Base-by-base conservation (phyloP, 2,113 vertebrate genomes). In the Limnothrissa miodon region DNA sequence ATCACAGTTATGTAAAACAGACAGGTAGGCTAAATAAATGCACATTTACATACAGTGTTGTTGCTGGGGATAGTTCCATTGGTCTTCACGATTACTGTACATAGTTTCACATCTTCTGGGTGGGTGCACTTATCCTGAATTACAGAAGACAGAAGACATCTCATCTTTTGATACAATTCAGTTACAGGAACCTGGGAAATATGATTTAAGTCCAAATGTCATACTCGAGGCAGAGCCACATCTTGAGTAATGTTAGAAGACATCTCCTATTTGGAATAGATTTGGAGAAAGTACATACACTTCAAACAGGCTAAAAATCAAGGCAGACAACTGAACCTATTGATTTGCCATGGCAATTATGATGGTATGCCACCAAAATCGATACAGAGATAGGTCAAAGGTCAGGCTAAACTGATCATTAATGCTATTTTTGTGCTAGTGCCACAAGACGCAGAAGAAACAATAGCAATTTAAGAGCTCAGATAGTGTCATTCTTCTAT, bases 31-130 rank as follows among this genome's bases (percentile, higher is more conserved):
- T 78, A 5, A 79, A 48, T 82, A 19, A 48, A 79, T 17, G 79
- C 85, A 82, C 62, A 15, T 92, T 83, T 74, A 92, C 97, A 92
- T 92, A 99, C 97, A 96, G 96, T 94, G 96, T 98, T 98, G 93
- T 96, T 95, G 93, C 97, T 94, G 90, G 97, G 96, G 93, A 98
- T 98, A 89, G 94, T 99, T 92, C 98, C 97, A 88, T 98, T 99
- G 93, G 97, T 96, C 94, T 98, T 99, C 90, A 97, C 95, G 93
- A 98, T 95, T 92, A 98, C 94, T 53, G 97, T 96, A 94, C 98
- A 99, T 91, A 99, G 94, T 92, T 96, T 98, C 93, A 98, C 96
- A 90, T 99, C 98, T 92, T 99, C 98, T 45, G 98, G 97, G 93
- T 99, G 97, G 91, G 97, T 96, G 91, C 96, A 99, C 94, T 96